Evolutionary conservation across 2,797 vertebrate genomes (phyloP), one percentile per base, ranked within the genome.

Genomic region (Limnodromus scolopaceus): DNA sequence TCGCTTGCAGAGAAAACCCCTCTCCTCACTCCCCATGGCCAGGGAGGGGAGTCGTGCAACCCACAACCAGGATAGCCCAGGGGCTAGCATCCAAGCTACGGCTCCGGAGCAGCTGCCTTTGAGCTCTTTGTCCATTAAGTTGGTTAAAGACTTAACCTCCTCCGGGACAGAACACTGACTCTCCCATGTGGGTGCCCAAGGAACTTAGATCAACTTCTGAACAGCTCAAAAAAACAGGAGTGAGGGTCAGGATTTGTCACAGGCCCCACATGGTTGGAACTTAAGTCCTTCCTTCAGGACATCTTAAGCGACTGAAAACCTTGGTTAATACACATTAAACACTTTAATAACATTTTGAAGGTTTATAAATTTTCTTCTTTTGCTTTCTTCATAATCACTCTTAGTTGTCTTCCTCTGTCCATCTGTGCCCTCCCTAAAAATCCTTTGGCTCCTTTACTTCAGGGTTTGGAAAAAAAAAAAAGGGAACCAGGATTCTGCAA

Each of bases 231-330:
- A 46, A 57, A 64, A 64, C 28, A 9, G 34, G 9, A 5, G 11
- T 11, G 6, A n/a, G 18, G 17, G 19, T 0, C 61, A 43, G 69
- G 80, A 81, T 54, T n/a, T n/a, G 14, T 22, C 16, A 18, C 1
- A 0, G 48, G 53, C 18, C 30, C 24, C 48, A 38, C 17, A 2
- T 1, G 5, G n/a, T 11, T 66, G 30, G 19, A 36, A 6, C 13
- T 34, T 58, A 28, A 25, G 17, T 6, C 16, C 28, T 65, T 75
- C 46, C 45, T 63, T 72, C 49, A 66, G 34, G n/a, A 38, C 11
- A 9, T 9, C 39, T 54, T 32, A 27, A 70, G n/a, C 8, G 38
- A 36, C 10, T 11, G 18, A 54, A 91, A 58, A 38, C 48, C 18
- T 51, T 45, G 14, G 15, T 51, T 20, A 84, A 63, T 2, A 36